These are phyloP conservation scores for Leptopterna dolabrata DNA, from an alignment of 2,888 invertebrate species.

Conservation along the genomic window DNA sequence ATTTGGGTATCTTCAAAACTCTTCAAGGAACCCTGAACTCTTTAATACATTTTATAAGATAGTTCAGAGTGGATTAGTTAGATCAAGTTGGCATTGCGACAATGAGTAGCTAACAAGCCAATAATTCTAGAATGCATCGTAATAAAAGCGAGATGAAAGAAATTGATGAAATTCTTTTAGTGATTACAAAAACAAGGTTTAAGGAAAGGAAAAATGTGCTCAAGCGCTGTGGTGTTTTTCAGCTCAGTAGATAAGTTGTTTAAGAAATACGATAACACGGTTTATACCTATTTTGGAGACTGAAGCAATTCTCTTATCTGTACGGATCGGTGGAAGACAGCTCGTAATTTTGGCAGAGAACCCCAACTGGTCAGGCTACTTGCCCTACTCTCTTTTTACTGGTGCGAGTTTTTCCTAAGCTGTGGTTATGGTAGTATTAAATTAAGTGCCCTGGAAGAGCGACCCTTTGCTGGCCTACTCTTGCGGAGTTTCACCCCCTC, in stretches of 20 bases:
- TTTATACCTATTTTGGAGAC: neutral
- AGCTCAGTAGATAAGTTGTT: neutral
- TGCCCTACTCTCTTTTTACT: neutral
- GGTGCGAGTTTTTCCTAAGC: neutral
- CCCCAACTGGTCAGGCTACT: neutral
- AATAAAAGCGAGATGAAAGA: neutral
- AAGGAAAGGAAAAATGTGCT: neutral
- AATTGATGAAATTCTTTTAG: neutral
- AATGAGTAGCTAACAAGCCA: too few species aligned
- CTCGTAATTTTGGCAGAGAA: neutral
- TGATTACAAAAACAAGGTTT: neutral
- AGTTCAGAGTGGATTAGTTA: too few species aligned
- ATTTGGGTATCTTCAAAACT: too few species aligned
- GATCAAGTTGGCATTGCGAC: too few species aligned
- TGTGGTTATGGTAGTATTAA: neutral
- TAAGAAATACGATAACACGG: neutral
- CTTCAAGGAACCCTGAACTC: too few species aligned
- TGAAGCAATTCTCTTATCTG: neutral
- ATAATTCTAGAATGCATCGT: too few species aligned
- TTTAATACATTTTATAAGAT: too few species aligned
- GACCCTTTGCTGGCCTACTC: neutral
- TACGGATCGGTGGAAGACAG: neutral
- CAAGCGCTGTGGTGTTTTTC: neutral
- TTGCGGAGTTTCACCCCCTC: neutral
- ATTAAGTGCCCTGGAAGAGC: conserved; percentile 8